A percentile compares a stretch with the other conserved stretches of the same genome.
phyloP scores from a whole-genome alignment of 2,797 vertebrate genomes.

The Acanthornis magna region DNA sequence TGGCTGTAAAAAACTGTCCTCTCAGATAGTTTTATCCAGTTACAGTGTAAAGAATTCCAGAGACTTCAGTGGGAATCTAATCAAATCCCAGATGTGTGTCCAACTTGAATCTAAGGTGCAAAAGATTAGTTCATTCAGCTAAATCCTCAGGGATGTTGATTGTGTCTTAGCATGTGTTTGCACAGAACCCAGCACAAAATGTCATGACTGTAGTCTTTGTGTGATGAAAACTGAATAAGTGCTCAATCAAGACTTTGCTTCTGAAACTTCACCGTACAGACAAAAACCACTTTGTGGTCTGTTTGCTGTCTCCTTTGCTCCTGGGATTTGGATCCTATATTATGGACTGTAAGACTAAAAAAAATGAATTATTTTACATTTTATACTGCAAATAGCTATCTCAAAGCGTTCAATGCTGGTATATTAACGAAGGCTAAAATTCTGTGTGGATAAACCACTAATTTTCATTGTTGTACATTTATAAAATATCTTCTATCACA shows the following conservation, averaged over 20 bases:
- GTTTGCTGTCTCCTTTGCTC: background rate
- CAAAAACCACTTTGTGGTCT: background rate
- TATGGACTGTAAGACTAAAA: background rate
- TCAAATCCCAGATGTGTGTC: slow-evolving; percentile 34
- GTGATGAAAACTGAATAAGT: slow-evolving; percentile 13
- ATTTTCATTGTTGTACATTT: background rate
- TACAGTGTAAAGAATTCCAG: background rate
- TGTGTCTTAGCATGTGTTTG: slow-evolving; percentile 27
- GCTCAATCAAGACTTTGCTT: slow-evolving; percentile 64
- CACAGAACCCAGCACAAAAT: slow-evolving; percentile 19
- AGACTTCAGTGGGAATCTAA: background rate
- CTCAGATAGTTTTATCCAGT: background rate
- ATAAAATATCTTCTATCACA: background rate
- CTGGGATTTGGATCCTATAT: background rate
- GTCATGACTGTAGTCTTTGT: slow-evolving; percentile 39
- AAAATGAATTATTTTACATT: background rate
- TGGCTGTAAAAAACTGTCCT: slow-evolving; percentile 44
- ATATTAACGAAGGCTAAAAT: slow-evolving; percentile 39
- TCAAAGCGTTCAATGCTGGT: background rate
- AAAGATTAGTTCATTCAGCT: slow-evolving; percentile 43
- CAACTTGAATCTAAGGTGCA: slow-evolving; percentile 71
- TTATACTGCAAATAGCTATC: background rate
- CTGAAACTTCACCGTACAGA: slow-evolving; percentile 39
- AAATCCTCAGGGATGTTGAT: slow-evolving; percentile 19
- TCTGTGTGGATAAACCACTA: background rate